Base-by-base conservation (phyloP, 2,113 vertebrate genomes). In the Melanocharis versteri region DNA sequence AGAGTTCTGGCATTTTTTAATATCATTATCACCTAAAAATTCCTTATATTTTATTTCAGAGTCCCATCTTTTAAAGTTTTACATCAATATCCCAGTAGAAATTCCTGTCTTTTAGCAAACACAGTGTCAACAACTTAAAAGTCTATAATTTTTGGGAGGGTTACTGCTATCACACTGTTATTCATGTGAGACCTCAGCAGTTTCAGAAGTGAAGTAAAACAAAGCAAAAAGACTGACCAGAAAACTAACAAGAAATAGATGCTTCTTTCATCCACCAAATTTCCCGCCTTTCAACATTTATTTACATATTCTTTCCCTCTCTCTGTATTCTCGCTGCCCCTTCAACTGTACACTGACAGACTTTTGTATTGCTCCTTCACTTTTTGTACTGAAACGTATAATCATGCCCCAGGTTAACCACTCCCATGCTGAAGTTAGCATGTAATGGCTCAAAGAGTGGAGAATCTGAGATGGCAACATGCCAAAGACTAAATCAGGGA, bases 351-450 rank as follows among this genome's bases (percentile, higher is more conserved):
- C 6, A 18, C 8, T 75, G 44, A 9, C 13, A 54, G 21, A 51
- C 30, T n/a, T 91, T 22, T 50, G 2, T 22, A 66, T 37, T 37
- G 13, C 5, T 35, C 7, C 9, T 15, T 42, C 8, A 51, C 19
- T 86, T 76, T 47, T 37, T 53, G 44, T 79, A 90, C 94, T 93
- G 60, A 92, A 90, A 95, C 90, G 40, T 93, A 15, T 23, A 96
- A 79, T 82, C 79, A 87, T 95, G 80, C 15, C 80, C 84, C 75
- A 94, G n/a, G 90, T 98, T 96, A 90, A 92, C 57, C 28, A 37
- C 62, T 81, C 68, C 30, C 58, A 28, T 90, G 93, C 87, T 97
- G 92, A 97, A 97, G 71, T 95, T 96, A 97, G 81, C 93, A 96
- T 42, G 94, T 80, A 96, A 96, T 11, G 90, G 48, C 58, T 94